Evolutionary conservation across 2,113 vertebrate species (phyloP), one percentile per base, ranked within the genome.

Genomic region (Cercocebus atys): DNA sequence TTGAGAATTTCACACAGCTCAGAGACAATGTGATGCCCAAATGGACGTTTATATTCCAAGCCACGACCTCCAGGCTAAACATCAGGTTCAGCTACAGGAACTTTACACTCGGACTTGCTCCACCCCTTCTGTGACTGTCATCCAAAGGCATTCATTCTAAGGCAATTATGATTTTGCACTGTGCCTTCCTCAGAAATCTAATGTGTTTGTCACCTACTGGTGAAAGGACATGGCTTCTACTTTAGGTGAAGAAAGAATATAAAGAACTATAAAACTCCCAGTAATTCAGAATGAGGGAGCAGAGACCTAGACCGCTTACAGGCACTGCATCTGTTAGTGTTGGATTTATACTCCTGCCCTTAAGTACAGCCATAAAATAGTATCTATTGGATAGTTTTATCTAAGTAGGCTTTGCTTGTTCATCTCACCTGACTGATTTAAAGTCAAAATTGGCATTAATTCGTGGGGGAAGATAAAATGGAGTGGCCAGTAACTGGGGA

Each of bases 401-500:
- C 90, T 75, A 70, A 87, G 96, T 96, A 87, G 96, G 92, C 75
- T 97, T 95, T 95, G 92, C 64, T 87, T 78, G 22, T 17, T 70
- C 72, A 76, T 76, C 40, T 95, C 85, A 95, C 76, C 55, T 76
- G 92, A 83, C 64, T 47, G 43, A 96, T 25, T 73, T 79, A 80
- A 76, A 52, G 35, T 82, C 30, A 64, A 73, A 78, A 85, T 9
- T 43, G n/a, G 20, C n/a, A 73, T 96, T 57, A 70, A 47, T 35
- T 30, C 83, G 8, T 0, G 0, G 13, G 13, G 40, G 38, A 52
- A 66, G 93, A 52, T 79, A 75, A 70, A 93, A 6, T 4, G 72
- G 55, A 79, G 64, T 86, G 59, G 55, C 79, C 90, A 75, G 66
- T 92, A 96, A 96, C 88, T 96, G 6, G 88, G 87, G 93, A 16